Evolutionary conservation across 2,888 invertebrate genomes (phyloP).

Genomic region (Palloptera scutellata): DNA sequence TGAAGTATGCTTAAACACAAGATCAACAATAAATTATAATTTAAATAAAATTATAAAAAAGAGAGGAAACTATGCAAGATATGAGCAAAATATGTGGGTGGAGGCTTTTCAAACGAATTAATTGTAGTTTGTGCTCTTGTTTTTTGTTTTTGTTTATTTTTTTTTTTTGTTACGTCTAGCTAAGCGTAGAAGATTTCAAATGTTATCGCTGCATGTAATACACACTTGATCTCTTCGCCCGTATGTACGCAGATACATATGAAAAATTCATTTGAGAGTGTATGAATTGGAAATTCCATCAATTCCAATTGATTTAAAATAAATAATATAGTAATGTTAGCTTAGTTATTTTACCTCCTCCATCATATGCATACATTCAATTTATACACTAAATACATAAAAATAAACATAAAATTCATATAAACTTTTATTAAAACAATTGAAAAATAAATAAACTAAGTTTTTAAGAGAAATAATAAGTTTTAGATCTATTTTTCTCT

Average conservation of each 20-base stretch:
- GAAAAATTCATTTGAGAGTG: too few species aligned
- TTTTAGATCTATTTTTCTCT: too few species aligned
- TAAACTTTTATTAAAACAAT: constrained; percentile 56
- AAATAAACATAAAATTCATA: constrained; percentile 43
- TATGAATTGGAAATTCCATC: too few species aligned
- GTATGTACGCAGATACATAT: too few species aligned
- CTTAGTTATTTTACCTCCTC: constrained; percentile 14
- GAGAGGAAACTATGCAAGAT: constrained; percentile 41
- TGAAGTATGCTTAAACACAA: constrained; percentile 37
- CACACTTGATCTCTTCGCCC: not conserved
- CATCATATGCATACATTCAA: constrained; percentile 39
- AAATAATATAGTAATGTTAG: constrained; percentile 1
- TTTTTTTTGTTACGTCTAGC: not conserved
- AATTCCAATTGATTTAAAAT: not conserved
- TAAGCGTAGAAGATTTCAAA: not conserved
- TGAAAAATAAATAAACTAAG: constrained; percentile 32
- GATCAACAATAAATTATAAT: constrained; percentile 29
- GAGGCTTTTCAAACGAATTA: constrained; percentile 17
- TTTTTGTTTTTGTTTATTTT: not conserved
- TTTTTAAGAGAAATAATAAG: not conserved
- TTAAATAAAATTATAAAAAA: constrained; percentile 40
- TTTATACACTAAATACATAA: constrained; percentile 38
- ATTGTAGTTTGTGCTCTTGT: not conserved
- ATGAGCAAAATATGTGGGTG: constrained; percentile 26
- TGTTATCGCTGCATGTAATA: not conserved